Evolutionary conservation across 2,888 invertebrate genomes (phyloP).

Genomic region (Tolmerus cingulatus): DNA sequence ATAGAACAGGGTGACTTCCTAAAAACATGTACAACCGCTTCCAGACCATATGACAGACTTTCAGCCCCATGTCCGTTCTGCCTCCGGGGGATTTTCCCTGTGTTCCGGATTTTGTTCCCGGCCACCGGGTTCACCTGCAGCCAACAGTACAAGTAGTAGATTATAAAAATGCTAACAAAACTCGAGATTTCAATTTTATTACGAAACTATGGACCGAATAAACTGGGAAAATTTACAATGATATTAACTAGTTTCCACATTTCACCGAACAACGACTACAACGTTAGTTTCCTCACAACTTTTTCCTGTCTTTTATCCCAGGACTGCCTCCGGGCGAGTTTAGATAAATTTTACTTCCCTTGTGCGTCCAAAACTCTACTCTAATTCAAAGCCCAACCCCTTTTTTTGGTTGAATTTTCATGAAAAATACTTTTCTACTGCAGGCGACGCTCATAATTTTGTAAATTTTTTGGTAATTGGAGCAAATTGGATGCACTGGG

Average conservation of each 20-base stretch:
- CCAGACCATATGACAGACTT: constrained; percentile 12
- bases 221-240: constrained; percentile 9
- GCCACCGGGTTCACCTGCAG: neutral
- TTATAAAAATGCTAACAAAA: constrained; percentile 30
- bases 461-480: constrained; percentile 7
- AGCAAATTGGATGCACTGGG: neutral
- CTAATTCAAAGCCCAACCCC: neutral
- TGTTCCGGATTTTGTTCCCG: neutral
- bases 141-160: neutral
- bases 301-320: neutral
- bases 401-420: neutral
- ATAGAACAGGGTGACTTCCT: neutral
- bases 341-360: neutral
- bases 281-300: neutral
- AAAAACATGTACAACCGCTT: neutral
- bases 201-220: constrained; percentile 30
- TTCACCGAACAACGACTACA: neutral
- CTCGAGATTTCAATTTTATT: constrained; percentile 29
- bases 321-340: neutral
- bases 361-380: neutral
- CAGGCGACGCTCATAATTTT: neutral
- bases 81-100: neutral
- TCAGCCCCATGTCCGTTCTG: neutral
- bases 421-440: neutral
- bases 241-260: constrained; percentile 27